A percentile compares a stretch with the other conserved stretches of the same genome.
phyloP scores from a whole-genome alignment of 2,113 vertebrate genomes.

The Pollachius pollachius region DNA sequence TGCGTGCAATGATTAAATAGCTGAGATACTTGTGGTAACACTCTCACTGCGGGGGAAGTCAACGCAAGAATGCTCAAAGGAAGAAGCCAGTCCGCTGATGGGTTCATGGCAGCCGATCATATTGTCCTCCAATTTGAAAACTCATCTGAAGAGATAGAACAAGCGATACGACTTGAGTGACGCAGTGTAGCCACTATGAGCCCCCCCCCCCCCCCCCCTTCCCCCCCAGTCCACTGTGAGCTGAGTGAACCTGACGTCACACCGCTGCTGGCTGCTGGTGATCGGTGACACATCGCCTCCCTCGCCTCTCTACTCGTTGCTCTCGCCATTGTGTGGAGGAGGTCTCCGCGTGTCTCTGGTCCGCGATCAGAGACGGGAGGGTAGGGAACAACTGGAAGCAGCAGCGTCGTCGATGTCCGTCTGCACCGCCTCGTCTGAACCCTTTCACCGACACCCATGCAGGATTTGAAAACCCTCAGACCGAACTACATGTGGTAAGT shows the following conservation, averaged over 20 bases:
- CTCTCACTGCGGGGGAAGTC: slow-evolving; percentile 19
- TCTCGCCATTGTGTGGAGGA: slow-evolving; percentile 30
- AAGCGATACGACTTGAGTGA: no score
- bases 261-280: background rate
- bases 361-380: slow-evolving; percentile 2
- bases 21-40: slow-evolving; percentile 35
- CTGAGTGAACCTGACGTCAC: slow-evolving; percentile 13
- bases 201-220: no score
- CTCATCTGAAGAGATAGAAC: no score
- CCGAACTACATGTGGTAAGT: slow-evolving; percentile 50
- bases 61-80: background rate
- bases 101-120: background rate
- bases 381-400: background rate
- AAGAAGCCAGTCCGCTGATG: background rate
- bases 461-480: slow-evolving; percentile 30
- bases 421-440: slow-evolving; percentile 8
- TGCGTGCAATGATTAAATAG: slow-evolving; percentile 20
- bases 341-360: background rate
- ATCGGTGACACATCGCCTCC: slow-evolving; percentile 21
- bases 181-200: no score
- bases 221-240: background rate
- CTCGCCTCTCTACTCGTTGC: background rate
- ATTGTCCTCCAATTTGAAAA: no score
- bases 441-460: slow-evolving; percentile 25
- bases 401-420: slow-evolving; percentile 1